Base-by-base conservation (phyloP, 2,113 vertebrate genomes). In the Archilochus colubris region DNA sequence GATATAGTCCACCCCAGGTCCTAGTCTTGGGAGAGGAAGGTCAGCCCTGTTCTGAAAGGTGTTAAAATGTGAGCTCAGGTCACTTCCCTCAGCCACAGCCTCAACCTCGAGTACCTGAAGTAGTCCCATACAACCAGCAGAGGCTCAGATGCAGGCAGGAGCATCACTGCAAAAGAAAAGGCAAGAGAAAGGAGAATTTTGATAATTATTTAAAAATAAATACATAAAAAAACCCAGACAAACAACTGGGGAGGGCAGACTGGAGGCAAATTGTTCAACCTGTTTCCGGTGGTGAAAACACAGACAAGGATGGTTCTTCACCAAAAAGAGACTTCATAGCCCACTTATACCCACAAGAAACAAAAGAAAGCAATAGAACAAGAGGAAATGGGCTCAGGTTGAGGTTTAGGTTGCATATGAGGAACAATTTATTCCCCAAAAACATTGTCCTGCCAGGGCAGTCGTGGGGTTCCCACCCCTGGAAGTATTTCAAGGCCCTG, bases 11-110 rank as follows among this genome's bases (percentile, higher is more conserved):
- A 27, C 9, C 6, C 7, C 33, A 84, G 8, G 20, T 19, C 14
- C 7, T 51, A 51, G 50, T 18, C 15, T 17, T 24, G 51, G 27
- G 27, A 89, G 3, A 43, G 1, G 3, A 7, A 80, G 17, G 14
- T 14, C 58, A 76, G 30, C 4, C 48, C 48, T 58, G 8, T 7
- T 33, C 30, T 11, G 4, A 17, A 67, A 76, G 36, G 14, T 8
- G 1, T 40, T 14, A 7, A 36, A 63, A 59, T 3, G n/a, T 0
- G 1, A 76, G 17, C 0, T 9, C n/a, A 67, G 9, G 12, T 54
- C 63, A 63, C 2, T 1, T 5, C 2, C 1, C 21, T 68, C 38
- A 74, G 3, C 11, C 17, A 8, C 38, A 33, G 17, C 22, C 25
- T 50, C 23, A 50, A 9, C 4, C 11, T 73, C 30, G 28, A 14